phyloP scores from a whole-genome alignment of 2,888 invertebrate genomes.

The Physocephala rufipes region DNA sequence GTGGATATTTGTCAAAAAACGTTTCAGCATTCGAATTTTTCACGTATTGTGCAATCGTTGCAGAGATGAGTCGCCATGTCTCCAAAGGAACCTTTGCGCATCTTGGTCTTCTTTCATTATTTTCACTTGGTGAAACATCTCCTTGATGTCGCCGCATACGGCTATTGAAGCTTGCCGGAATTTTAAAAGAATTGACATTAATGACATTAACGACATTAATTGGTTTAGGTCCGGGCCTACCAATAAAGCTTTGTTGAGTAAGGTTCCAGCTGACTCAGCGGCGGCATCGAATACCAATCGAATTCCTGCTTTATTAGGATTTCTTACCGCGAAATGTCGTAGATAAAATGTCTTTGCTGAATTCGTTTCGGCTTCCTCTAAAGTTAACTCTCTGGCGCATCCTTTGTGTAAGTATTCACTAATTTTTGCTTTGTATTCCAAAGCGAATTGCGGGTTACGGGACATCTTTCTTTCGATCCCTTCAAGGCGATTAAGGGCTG shows the following conservation, averaged over 20 bases:
- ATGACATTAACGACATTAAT: too few relatives aligned
- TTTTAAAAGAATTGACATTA: conserved; percentile 33
- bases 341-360: neutral
- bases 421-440: neutral
- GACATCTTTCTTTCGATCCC: conserved; percentile 21
- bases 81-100: neutral
- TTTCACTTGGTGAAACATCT: conserved; percentile 4
- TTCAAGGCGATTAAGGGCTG: conserved; percentile 12
- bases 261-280: conserved; percentile 1
- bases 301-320: conserved; percentile 3
- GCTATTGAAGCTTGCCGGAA: conserved; percentile 31
- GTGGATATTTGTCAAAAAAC: conserved; percentile 5
- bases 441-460: conserved; percentile 27
- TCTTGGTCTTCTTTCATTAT: neutral
- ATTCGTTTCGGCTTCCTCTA: neutral
- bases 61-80: conserved; percentile 29
- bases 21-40: conserved; percentile 35
- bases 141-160: neutral
- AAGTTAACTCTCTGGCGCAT: neutral
- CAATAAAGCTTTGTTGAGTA: conserved; percentile 1
- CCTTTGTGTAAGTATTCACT: neutral
- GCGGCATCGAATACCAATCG: conserved; percentile 13
- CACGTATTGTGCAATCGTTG: conserved; percentile 38
- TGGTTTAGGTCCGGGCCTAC: conserved; percentile 22
- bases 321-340: conserved; percentile 7